Conservation (phyloP, 2,888 invertebrate species). For the Zaprionus obscuricornis region DNA sequence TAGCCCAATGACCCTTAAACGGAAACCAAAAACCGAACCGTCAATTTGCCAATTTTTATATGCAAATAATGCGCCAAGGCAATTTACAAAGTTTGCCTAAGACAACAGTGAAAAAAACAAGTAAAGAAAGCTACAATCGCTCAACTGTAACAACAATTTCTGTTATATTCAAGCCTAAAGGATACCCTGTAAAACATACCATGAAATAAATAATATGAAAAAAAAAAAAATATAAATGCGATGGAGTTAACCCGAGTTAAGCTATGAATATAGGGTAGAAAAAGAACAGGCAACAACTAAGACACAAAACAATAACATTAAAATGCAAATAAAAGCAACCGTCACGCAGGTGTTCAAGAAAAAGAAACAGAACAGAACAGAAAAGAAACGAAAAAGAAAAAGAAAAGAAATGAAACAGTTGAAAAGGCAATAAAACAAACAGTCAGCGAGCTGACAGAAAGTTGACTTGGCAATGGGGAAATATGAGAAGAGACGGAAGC, state of each 20-base stretch:
- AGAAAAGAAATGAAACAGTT: not conserved
- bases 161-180: no score
- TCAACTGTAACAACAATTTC: no score
- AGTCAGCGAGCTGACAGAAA: constrained; percentile 16
- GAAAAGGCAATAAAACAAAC: constrained; percentile 28
- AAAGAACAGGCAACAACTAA: constrained; percentile 12
- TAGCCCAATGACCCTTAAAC: constrained; percentile 25
- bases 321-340: constrained; percentile 43
- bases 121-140: not conserved
- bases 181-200: no score
- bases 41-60: constrained; percentile 61
- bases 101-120: constrained; percentile 22
- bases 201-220: no score
- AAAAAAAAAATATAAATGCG: not conserved
- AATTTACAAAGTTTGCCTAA: constrained; percentile 54
- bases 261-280: no score
- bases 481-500: no score
- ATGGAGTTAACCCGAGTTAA: no score
- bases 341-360: constrained; percentile 29
- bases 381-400: constrained; percentile 5
- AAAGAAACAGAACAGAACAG: not conserved
- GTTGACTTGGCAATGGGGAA: not conserved
- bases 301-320: constrained; percentile 42
- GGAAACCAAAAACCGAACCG: constrained; percentile 7
- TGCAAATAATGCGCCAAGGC: constrained; percentile 57